Percentiles rank a stretch among this genome's conserved stretches.
phyloP scores from a whole-genome alignment of 2,888 invertebrate species.

The Ferdinandea cuprea region DNA sequence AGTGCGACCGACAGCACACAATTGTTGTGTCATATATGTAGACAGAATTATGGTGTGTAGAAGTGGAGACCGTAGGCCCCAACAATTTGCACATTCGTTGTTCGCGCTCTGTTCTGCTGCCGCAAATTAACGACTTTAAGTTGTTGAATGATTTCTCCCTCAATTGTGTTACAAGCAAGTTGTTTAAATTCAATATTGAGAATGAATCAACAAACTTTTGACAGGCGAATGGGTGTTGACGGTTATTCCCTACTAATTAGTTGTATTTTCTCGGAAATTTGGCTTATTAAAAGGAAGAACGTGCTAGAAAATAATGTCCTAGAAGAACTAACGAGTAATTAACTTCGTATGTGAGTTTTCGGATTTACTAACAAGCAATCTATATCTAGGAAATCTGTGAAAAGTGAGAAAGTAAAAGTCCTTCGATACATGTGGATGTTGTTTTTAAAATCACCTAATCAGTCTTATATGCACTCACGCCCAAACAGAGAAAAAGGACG shows the following conservation, averaged over 20 bases:
- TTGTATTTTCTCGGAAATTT: neutral
- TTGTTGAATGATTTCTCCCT: slow-evolving; percentile 21
- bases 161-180: slow-evolving; percentile 3
- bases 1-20: neutral
- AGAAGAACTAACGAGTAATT: no score
- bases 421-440: no score
- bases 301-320: neutral
- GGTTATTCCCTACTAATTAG: neutral
- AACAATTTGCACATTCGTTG: slow-evolving; percentile 43
- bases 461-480: no score
- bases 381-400: no score
- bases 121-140: slow-evolving; percentile 30
- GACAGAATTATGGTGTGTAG: neutral
- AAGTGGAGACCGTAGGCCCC: neutral
- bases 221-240: neutral
- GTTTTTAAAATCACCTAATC: no score
- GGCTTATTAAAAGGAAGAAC: neutral
- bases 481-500: no score
- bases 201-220: slow-evolving; percentile 6
- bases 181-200: slow-evolving; percentile 10
- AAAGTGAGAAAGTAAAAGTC: no score
- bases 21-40: neutral
- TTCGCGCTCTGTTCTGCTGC: slow-evolving; percentile 4
- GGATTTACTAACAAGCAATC: no score
- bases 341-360: neutral